These are phyloP conservation scores for Hippopotamus amphibius DNA, from an alignment of 2,113 vertebrate genomes.

Conservation along the genomic window DNA sequence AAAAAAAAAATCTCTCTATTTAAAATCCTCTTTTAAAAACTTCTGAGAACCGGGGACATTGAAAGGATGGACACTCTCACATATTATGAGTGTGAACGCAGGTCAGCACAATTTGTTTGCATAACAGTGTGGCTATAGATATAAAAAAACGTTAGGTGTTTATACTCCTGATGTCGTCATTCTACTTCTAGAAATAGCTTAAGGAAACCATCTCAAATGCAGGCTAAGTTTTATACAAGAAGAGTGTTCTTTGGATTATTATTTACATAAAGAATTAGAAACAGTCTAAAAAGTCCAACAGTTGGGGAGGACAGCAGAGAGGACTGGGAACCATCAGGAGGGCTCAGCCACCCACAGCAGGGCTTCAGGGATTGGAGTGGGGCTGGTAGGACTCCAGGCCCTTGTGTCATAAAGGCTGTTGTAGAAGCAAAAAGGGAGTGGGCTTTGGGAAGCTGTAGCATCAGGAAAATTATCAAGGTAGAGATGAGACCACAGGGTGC, in stretches of 20 bases:
- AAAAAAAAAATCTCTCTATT: not conserved
- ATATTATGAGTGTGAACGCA: not conserved
- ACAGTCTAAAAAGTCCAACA: accelerated
- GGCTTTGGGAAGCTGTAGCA: too few species aligned
- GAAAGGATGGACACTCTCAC: not conserved
- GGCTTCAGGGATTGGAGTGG: too few species aligned
- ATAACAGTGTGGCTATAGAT: not conserved
- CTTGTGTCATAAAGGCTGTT: not conserved
- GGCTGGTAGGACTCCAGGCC: not conserved
- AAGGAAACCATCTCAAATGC: not conserved
- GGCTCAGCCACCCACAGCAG: not conserved
- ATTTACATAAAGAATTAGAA: not conserved
- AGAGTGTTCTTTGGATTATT: not conserved
- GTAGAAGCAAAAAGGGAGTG: not conserved
- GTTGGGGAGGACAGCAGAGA: not conserved
- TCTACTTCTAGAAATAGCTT: not conserved
- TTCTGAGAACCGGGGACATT: not conserved
- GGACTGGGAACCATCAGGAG: not conserved
- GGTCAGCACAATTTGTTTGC: too few species aligned
- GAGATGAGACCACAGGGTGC: not conserved
- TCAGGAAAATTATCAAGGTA: too few species aligned
- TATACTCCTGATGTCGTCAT: not conserved
- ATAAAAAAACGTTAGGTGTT: not conserved
- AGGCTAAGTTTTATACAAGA: not conserved
- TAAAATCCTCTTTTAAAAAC: not conserved